phyloP scores from a whole-genome alignment of 1,140 invertebrate species.

The Drosophila sp. region DNA sequence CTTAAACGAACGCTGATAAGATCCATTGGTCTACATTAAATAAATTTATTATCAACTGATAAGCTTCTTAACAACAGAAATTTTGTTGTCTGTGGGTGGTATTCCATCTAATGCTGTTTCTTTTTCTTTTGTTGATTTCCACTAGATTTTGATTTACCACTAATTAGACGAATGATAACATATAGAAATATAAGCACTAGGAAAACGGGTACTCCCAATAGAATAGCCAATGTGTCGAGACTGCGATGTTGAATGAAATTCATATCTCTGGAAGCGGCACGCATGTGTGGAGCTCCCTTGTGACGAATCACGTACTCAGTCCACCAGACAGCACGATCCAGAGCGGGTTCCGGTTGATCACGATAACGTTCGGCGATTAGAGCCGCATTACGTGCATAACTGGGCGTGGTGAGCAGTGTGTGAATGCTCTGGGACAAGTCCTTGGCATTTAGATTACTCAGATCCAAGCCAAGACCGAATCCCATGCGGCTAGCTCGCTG shows the following conservation, averaged over 20 bases:
- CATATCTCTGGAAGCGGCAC: constrained; percentile 52
- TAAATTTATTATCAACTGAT: background rate
- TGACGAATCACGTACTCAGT: constrained; percentile 87
- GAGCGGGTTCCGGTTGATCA: constrained; percentile 86
- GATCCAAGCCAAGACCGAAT: constrained; percentile 82
- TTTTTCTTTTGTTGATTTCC: constrained; percentile 37
- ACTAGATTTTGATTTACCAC: constrained; percentile 19
- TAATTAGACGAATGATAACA: background rate
- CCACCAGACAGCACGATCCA: constrained; percentile 89
- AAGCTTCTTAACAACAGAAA: background rate
- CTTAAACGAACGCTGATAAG: background rate
- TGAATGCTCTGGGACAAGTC: constrained; percentile 66
- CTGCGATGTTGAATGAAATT: constrained; percentile 83
- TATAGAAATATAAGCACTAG: background rate
- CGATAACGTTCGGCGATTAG: constrained; percentile 84
- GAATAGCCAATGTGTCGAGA: constrained; percentile 82
- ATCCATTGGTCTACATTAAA: background rate
- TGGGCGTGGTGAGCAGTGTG: constrained; percentile 72
- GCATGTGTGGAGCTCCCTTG: constrained; percentile 72
- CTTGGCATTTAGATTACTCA: constrained; percentile 74
- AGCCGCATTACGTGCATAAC: constrained; percentile 82
- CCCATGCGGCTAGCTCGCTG: constrained; percentile 82
- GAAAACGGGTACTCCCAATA: constrained; percentile 41
- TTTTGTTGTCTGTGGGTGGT: no score
- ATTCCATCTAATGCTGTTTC: constrained; percentile 26